Conservation (phyloP, 2,113 vertebrate species). For the Halcyon senegalensis region DNA sequence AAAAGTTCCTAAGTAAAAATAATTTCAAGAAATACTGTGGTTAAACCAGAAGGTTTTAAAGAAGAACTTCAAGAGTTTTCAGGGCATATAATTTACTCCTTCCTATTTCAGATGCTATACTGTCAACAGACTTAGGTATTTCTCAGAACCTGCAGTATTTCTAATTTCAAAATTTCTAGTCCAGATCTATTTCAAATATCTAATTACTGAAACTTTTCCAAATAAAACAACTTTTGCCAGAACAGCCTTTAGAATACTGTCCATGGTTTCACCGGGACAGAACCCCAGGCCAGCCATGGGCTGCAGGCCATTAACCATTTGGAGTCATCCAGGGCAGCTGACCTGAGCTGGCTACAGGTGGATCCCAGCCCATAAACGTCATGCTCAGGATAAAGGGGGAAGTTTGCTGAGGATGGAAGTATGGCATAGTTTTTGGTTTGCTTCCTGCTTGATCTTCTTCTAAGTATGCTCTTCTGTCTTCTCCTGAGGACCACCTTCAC, state of each 20-base stretch:
- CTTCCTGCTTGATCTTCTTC: no score
- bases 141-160: background rate
- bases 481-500: no score
- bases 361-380: no score
- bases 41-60: constrained; percentile 2
- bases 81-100: background rate
- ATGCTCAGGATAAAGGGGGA: no score
- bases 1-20: background rate
- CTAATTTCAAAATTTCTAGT: background rate
- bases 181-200: background rate
- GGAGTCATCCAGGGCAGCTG: no score
- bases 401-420: no score
- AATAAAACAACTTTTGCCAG: background rate
- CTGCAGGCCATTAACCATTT: no score
- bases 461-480: no score
- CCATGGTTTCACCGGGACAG: no score
- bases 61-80: background rate
- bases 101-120: background rate
- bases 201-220: background rate
- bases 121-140: background rate
- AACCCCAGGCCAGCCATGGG: no score
- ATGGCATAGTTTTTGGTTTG: no score
- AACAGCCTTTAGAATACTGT: background rate
- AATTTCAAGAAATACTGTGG: background rate
- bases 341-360: no score